Conservation (phyloP, 2,113 vertebrate genomes). For the Bubo blakistoni region DNA sequence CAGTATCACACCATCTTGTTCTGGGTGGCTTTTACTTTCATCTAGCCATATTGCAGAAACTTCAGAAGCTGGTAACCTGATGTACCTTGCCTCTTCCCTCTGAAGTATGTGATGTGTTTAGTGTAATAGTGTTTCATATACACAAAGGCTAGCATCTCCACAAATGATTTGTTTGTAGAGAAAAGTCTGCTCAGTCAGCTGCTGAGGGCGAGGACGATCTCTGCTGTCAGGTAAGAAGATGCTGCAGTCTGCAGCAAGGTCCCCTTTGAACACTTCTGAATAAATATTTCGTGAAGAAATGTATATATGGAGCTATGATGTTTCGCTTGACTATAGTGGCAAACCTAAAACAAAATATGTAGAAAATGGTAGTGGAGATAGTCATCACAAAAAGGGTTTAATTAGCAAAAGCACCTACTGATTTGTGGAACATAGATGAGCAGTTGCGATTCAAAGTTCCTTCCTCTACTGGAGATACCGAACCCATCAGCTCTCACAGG, state of each 20-base stretch:
- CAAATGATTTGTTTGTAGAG: background rate
- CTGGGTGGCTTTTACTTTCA: conserved; percentile 3
- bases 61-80: background rate
- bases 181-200: background rate
- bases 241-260: background rate
- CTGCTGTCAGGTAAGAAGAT: background rate
- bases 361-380: background rate
- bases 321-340: background rate
- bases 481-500: background rate
- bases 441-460: background rate
- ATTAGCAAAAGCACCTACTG: background rate
- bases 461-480: background rate
- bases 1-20: background rate
- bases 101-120: background rate
- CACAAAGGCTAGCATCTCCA: background rate
- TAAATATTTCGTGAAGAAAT: background rate
- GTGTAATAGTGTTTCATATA: background rate
- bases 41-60: background rate
- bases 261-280: background rate
- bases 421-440: background rate
- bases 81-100: background rate
- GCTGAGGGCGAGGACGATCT: background rate
- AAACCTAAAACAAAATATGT: background rate
- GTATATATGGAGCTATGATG: background rate
- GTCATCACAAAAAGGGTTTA: background rate